Evolutionary conservation across 2,888 invertebrate genomes (phyloP).

Genomic region (Microplitis manilae): DNA sequence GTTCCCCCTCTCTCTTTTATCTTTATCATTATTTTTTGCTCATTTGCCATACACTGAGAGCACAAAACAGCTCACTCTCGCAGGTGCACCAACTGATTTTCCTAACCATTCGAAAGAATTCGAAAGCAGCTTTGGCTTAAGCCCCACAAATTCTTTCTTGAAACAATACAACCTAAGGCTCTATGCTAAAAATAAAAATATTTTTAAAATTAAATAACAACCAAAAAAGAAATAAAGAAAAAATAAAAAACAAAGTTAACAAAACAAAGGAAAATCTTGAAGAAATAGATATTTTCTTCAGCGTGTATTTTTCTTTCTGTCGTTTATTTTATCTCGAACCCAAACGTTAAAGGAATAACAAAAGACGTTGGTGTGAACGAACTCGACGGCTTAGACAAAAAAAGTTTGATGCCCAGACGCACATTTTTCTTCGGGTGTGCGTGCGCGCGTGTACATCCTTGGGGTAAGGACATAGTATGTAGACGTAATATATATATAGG

Average conservation of each 20-base stretch:
- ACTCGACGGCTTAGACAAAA: conserved; percentile 42
- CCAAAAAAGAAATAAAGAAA: background rate
- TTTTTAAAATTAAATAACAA: background rate
- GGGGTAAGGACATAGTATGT: background rate
- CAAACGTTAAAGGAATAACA: conserved; percentile 48
- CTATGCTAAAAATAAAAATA: background rate
- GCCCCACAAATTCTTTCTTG: conserved; percentile 10
- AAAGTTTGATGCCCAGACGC: conserved; percentile 52
- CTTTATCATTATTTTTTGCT: conserved; percentile 22
- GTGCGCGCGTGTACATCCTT: conserved; percentile 24
- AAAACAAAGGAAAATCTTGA: background rate
- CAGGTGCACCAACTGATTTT: conserved; percentile 14
- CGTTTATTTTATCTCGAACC: conserved; percentile 4
- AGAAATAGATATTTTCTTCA: conserved; percentile 13
- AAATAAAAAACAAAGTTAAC: conserved; percentile 6
- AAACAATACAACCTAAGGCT: conserved; percentile 17
- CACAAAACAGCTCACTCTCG: background rate
- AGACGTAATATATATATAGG: conserved; percentile 30
- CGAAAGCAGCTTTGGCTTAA: conserved; percentile 14
- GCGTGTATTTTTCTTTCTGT: background rate
- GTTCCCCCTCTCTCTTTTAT: background rate
- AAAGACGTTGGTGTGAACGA: conserved; percentile 50
- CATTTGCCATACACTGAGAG: conserved; percentile 25
- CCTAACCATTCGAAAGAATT: conserved; percentile 20
- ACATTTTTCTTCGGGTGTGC: conserved; percentile 33